Conservation (phyloP, 2,113 vertebrate genomes). For the Phaethornis superciliosus region DNA sequence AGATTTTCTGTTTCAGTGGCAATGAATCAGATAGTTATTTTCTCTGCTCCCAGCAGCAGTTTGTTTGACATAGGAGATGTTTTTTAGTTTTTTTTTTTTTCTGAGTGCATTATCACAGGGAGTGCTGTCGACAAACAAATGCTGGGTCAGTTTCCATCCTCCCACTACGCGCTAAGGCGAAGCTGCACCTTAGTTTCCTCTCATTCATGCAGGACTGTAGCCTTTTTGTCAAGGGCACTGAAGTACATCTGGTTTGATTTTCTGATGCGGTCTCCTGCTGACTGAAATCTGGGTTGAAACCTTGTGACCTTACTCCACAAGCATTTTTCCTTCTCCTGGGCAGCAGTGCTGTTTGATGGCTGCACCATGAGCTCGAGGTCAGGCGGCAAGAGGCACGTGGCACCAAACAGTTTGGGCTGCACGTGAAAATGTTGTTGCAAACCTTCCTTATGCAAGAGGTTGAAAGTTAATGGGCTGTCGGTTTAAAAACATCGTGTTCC, state of each 20-base stretch:
- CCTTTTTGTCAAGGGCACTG: conserved; percentile 39
- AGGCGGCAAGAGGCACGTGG: not conserved
- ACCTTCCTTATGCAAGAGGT: not conserved
- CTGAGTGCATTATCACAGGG: not conserved
- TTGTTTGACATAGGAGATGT: not conserved
- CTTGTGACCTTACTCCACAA: conserved; percentile 51
- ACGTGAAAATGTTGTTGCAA: not conserved
- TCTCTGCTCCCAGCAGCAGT: conserved; percentile 1
- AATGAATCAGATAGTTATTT: conserved; percentile 28
- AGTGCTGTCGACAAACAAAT: not conserved
- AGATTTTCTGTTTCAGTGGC: conserved; percentile 51
- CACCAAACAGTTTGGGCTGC: not conserved
- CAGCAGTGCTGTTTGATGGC: not conserved
- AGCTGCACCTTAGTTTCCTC: not conserved
- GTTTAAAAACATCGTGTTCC: not conserved
- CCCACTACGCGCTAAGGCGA: not conserved
- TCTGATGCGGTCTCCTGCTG: conserved; percentile 49
- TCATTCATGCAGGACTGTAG: not conserved
- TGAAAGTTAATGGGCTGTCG: accelerated
- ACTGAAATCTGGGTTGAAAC: conserved; percentile 66
- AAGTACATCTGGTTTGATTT: conserved; percentile 62
- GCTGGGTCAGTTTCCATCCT: not conserved
- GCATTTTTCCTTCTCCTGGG: not conserved
- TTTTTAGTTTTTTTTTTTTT: not conserved
- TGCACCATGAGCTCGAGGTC: not conserved